phyloP scores from a whole-genome alignment of 2,797 vertebrate genomes.

The Lepilemur ruficaudatus region DNA sequence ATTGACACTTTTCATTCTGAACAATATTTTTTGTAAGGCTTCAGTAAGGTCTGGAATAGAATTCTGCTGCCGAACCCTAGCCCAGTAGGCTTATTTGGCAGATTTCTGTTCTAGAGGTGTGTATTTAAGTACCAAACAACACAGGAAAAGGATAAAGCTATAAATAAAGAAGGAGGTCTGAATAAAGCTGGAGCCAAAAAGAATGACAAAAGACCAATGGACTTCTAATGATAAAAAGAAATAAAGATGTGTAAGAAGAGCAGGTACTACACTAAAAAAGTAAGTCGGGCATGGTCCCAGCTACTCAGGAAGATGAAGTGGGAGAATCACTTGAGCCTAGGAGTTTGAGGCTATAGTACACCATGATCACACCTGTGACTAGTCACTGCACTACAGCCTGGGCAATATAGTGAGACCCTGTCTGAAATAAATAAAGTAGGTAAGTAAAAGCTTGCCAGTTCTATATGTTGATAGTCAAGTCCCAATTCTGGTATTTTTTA shows the following conservation, averaged over 20 bases:
- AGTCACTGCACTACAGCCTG: background rate
- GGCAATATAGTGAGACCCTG: background rate
- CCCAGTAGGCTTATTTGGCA: background rate
- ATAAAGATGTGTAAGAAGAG: background rate
- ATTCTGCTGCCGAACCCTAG: background rate
- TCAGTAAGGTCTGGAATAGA: background rate
- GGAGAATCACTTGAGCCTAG: background rate
- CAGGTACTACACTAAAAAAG: background rate
- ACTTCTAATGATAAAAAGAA: background rate
- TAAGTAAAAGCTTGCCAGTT: background rate
- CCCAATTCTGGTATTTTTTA: background rate
- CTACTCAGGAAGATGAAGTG: background rate
- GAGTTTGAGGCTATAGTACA: background rate
- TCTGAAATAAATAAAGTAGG: background rate
- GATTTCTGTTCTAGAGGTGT: background rate
- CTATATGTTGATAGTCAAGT: background rate
- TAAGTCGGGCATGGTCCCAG: background rate
- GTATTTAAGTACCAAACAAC: constrained; percentile 12
- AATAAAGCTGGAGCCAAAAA: background rate
- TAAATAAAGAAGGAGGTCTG: background rate
- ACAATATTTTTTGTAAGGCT: background rate
- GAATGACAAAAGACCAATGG: background rate
- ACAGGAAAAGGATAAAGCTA: background rate
- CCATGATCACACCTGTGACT: background rate
- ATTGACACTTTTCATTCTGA: background rate